Evolutionary conservation across 1,140 invertebrate genomes (phyloP), one percentile per base, ranked within the genome.

Genomic region (Sitobion miscanthi): DNA sequence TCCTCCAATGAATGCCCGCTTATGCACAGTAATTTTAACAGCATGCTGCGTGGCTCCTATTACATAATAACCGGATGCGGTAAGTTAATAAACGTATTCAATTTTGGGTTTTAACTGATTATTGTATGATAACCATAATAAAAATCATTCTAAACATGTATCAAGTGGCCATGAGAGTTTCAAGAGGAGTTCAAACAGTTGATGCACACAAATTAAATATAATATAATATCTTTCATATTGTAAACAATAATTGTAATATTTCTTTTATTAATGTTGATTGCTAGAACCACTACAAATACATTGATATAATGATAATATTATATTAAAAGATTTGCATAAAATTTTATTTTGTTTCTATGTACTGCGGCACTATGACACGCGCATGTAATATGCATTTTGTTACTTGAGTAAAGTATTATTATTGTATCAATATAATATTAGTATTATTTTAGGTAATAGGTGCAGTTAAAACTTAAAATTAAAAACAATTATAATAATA

Each of bases 41-140:
- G 14, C 17, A 11, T 54, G n/a, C 35, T 38, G 86, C 42, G 42
- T 14, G 49, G 86, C 47, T 52, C 25, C 14, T n/a, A 38, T 45
- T 86, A n/a, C 35, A 85, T 47, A 49, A 88, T 52, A 52, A 88
- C 86, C 86, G 86, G 86, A 88, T 49, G 49, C 20, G 86, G 17
- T 52, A 20, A 88, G 52, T 88, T 88, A 52, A 88, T 38, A 88
- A 87, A 88, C 30, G 47, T 52, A 88, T 88, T 88, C 49, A 88
- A 88, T 88, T 88, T 69, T 69, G 30, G 62, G 62, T 69, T 69
- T 23, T 52, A 88, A 88, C 86, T 23, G 86, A 88, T 88, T 88
- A 35, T n/a, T 52, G n/a, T 23, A 35, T 52, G 25, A 88, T 52
- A 23, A 21, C 42, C 20, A 52, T 38, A 52, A 88, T 35, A 88